Evolutionary conservation across 2,888 invertebrate species (phyloP), one percentile per base, ranked within the genome.

Genomic region (Scrobipalpa costella): DNA sequence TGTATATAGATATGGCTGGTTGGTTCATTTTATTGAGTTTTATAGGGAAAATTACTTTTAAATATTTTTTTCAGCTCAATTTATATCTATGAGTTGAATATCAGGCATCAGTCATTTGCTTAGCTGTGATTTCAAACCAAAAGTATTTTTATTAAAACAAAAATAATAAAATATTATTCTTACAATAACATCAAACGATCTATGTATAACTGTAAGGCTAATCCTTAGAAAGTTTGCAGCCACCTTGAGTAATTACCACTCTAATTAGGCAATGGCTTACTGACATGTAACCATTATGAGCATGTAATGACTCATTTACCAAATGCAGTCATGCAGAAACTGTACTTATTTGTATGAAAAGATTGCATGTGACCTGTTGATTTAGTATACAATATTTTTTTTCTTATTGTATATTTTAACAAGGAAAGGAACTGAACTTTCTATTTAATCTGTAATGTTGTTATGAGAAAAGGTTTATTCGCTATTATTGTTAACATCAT

Each of bases 231-330:
- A 61, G 38, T 61, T 34, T 11, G 2, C 52, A 34, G 21, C 15
- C 38, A 58, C 63, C 57, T 57, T 36, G 59, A 40, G 40, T 57
- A 63, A 67, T 64, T 63, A 58, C 58, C 61, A 64, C 44, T 49
- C 40, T 64, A 65, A 67, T 65, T 67, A 63, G 57, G 19, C 34
- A 62, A 57, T 47, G 17, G 8, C 40, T 33, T 33, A 55, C 13
- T 59, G 58, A 44, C 58, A 59, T 59, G 58, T 40, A 59, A 59
- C 38, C 13, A 13, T 33, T 9, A 3, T 11, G 33, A 55, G n/a
- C 44, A 19, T n/a, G 21, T 13, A 19, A 21, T 59, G 58, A 59
- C 38, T 59, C 57, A 52, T 36, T 15, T 40, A 19, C 40, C 33
- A 17, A 36, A 13, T 49, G 36, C 44, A 40, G 38, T 15, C 38